Evolutionary conservation across 2,888 invertebrate genomes (phyloP), one percentile per base, ranked within the genome.

Genomic region (Hydropsyche betteni): DNA sequence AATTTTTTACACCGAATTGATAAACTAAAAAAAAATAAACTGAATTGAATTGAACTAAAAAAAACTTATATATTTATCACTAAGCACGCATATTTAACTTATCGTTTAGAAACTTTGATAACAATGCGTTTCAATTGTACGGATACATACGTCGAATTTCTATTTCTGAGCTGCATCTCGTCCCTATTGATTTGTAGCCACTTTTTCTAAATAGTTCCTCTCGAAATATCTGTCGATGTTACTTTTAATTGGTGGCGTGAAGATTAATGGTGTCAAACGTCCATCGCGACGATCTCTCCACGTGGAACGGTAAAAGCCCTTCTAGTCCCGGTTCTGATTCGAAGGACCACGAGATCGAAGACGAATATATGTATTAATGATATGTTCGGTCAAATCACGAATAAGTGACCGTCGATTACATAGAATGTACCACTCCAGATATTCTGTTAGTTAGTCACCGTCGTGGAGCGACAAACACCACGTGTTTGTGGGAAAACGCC

Each of bases 391-490:
- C 53, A 44, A 5, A 34, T 69, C 33, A 52, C 64, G 12, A 64
- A 44, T 44, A 44, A 44, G 44, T 44, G 44, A 2, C 5, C 34
- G 64, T 36, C 4, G 64, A 64, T 64, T 64, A 64, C 8, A 12
- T 36, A 64, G 36, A 64, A 64, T 64, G 64, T 64, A 64, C 64
- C 64, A 44, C 72, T 72, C 44, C 55, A 72, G 72, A 72, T 72
- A 38, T 72, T 72, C 58, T 55, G 36, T 58, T 44, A 72, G 58
- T 72, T 72, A 72, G 72, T 72, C 72, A 72, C 58, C 24, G 16
- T 3, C 10, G 16, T 16, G 10, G 8, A 8, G 16, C 8, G 16
- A 34, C 64, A 36, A 10, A 7, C 8, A 58, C 12, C 33, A 24
- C 64, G 34, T 34, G 64, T 64, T 12, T 36, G 34, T 36, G 64